phyloP scores from a whole-genome alignment of 35 echinoderm and acorn worm species.

The Nesometra sesokonis region DNA sequence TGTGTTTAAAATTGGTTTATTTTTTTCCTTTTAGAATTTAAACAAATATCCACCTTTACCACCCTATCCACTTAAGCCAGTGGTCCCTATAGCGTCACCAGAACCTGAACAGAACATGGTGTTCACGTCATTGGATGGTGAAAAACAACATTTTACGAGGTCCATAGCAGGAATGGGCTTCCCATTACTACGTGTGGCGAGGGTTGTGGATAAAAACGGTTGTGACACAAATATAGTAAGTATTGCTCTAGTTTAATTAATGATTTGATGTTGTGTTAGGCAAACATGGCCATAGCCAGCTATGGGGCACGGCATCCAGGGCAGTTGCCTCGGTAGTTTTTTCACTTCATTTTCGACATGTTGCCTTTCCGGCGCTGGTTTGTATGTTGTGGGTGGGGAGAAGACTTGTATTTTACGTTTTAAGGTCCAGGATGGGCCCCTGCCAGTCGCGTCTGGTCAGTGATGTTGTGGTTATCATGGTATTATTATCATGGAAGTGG shows the following conservation, averaged over 20 bases:
- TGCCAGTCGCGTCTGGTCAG: too few relatives aligned
- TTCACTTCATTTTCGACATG: too few relatives aligned
- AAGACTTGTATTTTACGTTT: too few relatives aligned
- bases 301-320: too few relatives aligned
- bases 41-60: conserved; percentile 51
- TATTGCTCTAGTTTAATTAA: not conserved
- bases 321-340: too few relatives aligned
- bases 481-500: too few relatives aligned
- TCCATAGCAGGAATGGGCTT: conserved; percentile 87
- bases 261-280: too few relatives aligned
- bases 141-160: conserved; percentile 53
- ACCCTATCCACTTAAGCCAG: not conserved
- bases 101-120: conserved; percentile 15
- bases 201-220: conserved; percentile 65
- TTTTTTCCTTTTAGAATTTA: conserved; percentile 41
- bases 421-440: too few relatives aligned
- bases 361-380: too few relatives aligned
- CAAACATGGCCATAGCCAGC: too few relatives aligned
- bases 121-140: conserved; percentile 40
- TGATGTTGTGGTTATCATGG: too few relatives aligned
- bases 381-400: too few relatives aligned
- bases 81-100: not conserved
- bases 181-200: conserved; percentile 54
- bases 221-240: conserved; percentile 81
- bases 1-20: not conserved